Evolutionary conservation across 1,140 invertebrate genomes (phyloP).

Genomic region (Patella vulgata): DNA sequence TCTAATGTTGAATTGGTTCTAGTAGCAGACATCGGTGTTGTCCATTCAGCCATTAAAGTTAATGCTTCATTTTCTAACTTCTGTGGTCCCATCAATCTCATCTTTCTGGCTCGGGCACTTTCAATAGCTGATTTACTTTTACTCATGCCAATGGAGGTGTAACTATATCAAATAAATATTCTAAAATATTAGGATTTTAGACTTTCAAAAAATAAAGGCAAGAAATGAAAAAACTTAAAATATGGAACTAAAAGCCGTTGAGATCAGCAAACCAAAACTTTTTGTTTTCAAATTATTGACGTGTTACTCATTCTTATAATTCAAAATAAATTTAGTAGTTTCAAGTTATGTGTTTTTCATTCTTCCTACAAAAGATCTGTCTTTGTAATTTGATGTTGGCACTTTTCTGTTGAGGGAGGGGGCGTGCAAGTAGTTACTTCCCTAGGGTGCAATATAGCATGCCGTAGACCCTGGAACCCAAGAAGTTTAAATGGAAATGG

Average conservation of each 20-base stretch:
- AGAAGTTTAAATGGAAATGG: too few relatives aligned
- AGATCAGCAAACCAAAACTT: too few relatives aligned
- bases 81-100: constrained; percentile 38
- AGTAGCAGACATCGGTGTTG: constrained; percentile 16
- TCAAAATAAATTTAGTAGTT: too few relatives aligned
- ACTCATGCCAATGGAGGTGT: constrained; percentile 29
- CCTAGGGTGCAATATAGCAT: too few relatives aligned
- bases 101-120: constrained; percentile 36
- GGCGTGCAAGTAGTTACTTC: too few relatives aligned
- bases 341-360: too few relatives aligned
- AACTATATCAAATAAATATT: constrained; percentile 26
- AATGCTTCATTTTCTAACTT: constrained; percentile 48
- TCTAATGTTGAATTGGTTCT: constrained; percentile 27
- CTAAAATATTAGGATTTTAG: not conserved
- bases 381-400: too few relatives aligned
- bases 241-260: not conserved
- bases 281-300: too few relatives aligned
- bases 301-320: too few relatives aligned
- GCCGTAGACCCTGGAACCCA: too few relatives aligned
- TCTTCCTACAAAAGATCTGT: too few relatives aligned
- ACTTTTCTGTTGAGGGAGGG: too few relatives aligned
- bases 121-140: constrained; percentile 56
- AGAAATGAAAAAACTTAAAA: not conserved
- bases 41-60: constrained; percentile 34
- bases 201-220: not conserved